Base-by-base conservation (phyloP, 92 coral and sea anemone species). In the Paramuricea clavata region DNA sequence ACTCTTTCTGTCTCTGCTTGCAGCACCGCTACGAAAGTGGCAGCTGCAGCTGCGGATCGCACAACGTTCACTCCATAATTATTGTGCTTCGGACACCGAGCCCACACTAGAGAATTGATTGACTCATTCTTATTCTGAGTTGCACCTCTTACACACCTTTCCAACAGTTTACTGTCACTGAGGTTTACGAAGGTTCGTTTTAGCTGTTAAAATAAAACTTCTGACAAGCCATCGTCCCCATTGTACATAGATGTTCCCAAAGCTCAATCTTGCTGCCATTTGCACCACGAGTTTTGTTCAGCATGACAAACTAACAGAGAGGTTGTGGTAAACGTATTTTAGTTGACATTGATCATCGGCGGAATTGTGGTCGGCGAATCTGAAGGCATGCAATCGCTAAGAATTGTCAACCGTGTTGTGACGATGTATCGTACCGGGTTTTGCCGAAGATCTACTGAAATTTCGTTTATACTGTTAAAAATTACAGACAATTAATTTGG, bases 1-100 rank as follows among this genome's bases (percentile, higher is more conserved):
- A 81, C 85, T 21, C 19, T 90, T 84, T 71, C 78, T n/a, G n/a
- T 31, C 70, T 62, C 88, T 82, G 52, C 93, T 90, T 34, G 87
- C 85, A 81, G 93, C 84, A 72, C 93, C 90, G 77, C 87, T 60
- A 22, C 81, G 90, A 52, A 90, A 90, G 52, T 90, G 90, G 30
- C 65, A 86, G 90, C 81, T 35, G 93, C 90, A 44, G 78, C 93
- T 1, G 76, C 93, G 43, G 87, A 90, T 47, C 75, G 49, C 36
- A 90, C 83, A 16, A 90, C 74, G 32, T 86, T 90, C 19, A 43
- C 69, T 12, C 93, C 80, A 80, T 86, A 87, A 42, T 86, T 49
- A 30, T 87, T 87, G n/a, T 87, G 90, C 49, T 86, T 78, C 0
- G 81, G 86, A 52, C 86, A 80, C 52, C 85, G 57, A 65, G 85